Conservation (phyloP, 2,797 vertebrate genomes). For the Stomatorhinus walkeri region DNA sequence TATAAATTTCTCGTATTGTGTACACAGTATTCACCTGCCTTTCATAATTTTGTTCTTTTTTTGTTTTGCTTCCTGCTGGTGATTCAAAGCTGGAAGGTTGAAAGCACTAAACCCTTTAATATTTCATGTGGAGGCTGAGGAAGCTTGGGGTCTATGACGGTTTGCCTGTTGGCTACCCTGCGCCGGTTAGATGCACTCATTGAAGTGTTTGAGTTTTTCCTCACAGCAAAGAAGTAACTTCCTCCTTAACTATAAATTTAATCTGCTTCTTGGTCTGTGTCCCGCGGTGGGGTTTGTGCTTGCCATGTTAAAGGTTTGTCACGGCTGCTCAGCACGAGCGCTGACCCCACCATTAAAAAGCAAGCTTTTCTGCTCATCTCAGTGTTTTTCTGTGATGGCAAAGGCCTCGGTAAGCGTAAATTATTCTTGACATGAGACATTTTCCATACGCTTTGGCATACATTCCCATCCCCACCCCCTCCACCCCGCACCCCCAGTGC, state of each 20-base stretch:
- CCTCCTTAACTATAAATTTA: not conserved
- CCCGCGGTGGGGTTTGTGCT: slow-evolving; percentile 22
- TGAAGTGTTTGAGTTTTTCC: not conserved
- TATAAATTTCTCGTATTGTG: not conserved
- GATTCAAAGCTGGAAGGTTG: not conserved
- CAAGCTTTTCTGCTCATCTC: slow-evolving; percentile 30
- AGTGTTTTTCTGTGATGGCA: not conserved
- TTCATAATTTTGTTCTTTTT: not conserved
- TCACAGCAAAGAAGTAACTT: slow-evolving; percentile 4
- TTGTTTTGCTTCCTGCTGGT: not conserved
- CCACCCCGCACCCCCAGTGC: not conserved
- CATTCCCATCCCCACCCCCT: not conserved
- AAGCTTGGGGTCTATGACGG: not conserved
- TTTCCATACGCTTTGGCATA: slow-evolving; percentile 42
- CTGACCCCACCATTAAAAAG: slow-evolving; percentile 31
- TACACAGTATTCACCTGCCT: not conserved
- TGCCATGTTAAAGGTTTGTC: slow-evolving; percentile 20
- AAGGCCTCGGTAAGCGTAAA: slow-evolving; percentile 32
- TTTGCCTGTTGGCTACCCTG: not conserved
- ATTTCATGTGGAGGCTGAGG: not conserved
- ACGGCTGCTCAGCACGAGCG: not conserved
- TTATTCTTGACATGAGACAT: slow-evolving; percentile 37
- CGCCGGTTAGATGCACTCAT: not conserved
- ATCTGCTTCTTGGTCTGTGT: slow-evolving; percentile 15
- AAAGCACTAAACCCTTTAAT: not conserved